Evolutionary conservation across 2,888 invertebrate genomes (phyloP), one percentile per base, ranked within the genome.

Genomic region (Euplagia quadripunctaria): DNA sequence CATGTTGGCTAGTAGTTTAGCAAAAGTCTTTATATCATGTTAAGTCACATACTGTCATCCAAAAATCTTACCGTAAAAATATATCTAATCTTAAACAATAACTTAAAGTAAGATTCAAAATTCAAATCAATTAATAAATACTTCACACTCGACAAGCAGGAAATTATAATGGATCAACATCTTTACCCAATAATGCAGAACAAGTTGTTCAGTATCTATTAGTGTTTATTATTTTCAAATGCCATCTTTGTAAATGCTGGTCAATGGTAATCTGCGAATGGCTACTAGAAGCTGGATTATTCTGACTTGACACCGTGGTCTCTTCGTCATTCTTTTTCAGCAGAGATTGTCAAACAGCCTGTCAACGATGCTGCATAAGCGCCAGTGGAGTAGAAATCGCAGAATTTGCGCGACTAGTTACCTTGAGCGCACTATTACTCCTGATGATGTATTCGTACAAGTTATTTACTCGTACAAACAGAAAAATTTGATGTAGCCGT

Each of bases 21-120:
- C n/a, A 46, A n/a, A 49, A n/a, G 17, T 64, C 7, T 1, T 17
- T 52, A 68, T 52, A 52, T 52, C 6, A 31, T 58, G 9, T 43
- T 20, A 58, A 58, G 61, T 68, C 68, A 61, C 58, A 68, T 31
- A 31, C 68, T 61, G 68, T 68, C 61, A 61, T 61, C 68, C 68
- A 68, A 68, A 61, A 46, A 4, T 43, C 0, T n/a, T 4, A 12
- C 0, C 5, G 12, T 55, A 14, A 46, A 65, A 14, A 46, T 11
- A 31, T n/a, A n/a, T n/a, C n/a, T n/a, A n/a, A n/a, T n/a, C n/a
- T 14, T 12, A 4, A 51, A 49, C 31, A 3, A 51, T 11, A 31
- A 20, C 8, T 4, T 46, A 46, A 0, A 66, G 31, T 49, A 66
- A 51, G 31, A 3, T 16, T 49, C 4, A 31, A 1, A 12, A 14